These are phyloP conservation scores for Girardia tigrina DNA, from an alignment of 2,888 invertebrate species.

Conservation along the genomic window DNA sequence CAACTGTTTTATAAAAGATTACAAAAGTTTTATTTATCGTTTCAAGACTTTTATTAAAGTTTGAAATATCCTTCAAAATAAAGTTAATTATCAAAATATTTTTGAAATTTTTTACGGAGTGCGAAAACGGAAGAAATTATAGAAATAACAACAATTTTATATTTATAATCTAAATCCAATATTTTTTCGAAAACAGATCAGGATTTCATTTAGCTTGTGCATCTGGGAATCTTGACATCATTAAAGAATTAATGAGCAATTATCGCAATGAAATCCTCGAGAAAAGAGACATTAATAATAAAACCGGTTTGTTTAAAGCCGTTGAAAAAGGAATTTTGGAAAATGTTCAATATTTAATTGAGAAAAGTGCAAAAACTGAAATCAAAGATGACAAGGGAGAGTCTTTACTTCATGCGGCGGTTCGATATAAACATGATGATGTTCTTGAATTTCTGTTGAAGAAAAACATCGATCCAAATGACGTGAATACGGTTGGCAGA, in stretches of 20 bases:
- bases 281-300: background rate
- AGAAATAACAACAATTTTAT: too few relatives aligned
- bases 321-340: slow-evolving; percentile 7
- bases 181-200: background rate
- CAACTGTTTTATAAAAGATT: too few relatives aligned
- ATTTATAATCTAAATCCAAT: too few relatives aligned
- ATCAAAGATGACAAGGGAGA: slow-evolving; percentile 4
- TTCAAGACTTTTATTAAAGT: too few relatives aligned
- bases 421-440: background rate
- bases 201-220: background rate
- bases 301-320: background rate
- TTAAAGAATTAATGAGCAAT: slow-evolving; percentile 7
- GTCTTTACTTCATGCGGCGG: background rate
- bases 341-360: background rate
- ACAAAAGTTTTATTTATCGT: too few relatives aligned
- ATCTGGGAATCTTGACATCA: background rate
- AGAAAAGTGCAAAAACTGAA: slow-evolving; percentile 6
- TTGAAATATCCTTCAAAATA: too few relatives aligned
- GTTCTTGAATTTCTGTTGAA: background rate
- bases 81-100: too few relatives aligned
- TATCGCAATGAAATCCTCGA: background rate
- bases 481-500: background rate
- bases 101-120: too few relatives aligned
- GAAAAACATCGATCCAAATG: background rate
- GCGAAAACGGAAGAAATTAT: too few relatives aligned